These are phyloP conservation scores for Gasterosteus nipponicus DNA, from an alignment of 2,113 vertebrate genomes.

Conservation along the genomic window DNA sequence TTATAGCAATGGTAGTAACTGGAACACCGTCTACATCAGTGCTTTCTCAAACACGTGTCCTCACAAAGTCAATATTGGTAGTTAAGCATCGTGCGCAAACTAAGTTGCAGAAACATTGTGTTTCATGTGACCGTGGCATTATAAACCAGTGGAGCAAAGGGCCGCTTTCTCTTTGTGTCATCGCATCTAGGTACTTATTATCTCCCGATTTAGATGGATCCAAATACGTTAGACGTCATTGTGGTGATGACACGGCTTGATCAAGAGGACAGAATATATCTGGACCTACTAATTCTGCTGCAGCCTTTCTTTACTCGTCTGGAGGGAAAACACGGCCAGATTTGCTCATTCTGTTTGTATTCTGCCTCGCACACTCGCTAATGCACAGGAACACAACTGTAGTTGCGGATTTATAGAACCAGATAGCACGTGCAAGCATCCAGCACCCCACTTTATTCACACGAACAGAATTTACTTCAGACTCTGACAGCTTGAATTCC, in stretches of 20 bases:
- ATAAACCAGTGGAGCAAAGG: constrained; percentile 6
- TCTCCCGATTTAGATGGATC: constrained; percentile 25
- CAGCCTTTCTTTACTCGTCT: constrained; percentile 8
- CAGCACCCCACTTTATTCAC: constrained; percentile 69
- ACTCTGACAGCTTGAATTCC: constrained; percentile 74
- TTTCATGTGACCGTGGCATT: constrained; percentile 30
- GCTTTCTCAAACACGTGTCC: constrained; percentile 59
- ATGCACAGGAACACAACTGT: constrained; percentile 40
- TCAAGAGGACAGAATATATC: constrained; percentile 5
- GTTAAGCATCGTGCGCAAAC: constrained; percentile 39
- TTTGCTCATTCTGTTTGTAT: constrained; percentile 38
- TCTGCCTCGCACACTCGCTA: constrained; percentile 34
- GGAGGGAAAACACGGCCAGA: constrained; percentile 21
- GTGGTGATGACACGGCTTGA: constrained; percentile 5
- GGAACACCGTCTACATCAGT: constrained; percentile 67
- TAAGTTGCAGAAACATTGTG: constrained; percentile 23
- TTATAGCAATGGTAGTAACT: constrained; percentile 73
- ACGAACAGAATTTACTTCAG: constrained; percentile 74
- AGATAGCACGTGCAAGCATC: constrained; percentile 59
- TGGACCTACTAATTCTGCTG: constrained; percentile 14
- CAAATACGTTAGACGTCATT: constrained; percentile 19
- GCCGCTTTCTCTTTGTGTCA: constrained; percentile 19
- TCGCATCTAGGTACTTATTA: constrained; percentile 11
- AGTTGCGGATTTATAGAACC: constrained; percentile 53
- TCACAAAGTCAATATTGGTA: constrained; percentile 70